Evolutionary conservation across 1,140 invertebrate species (phyloP).

Genomic region (Pentalonia nigronervosa): DNA sequence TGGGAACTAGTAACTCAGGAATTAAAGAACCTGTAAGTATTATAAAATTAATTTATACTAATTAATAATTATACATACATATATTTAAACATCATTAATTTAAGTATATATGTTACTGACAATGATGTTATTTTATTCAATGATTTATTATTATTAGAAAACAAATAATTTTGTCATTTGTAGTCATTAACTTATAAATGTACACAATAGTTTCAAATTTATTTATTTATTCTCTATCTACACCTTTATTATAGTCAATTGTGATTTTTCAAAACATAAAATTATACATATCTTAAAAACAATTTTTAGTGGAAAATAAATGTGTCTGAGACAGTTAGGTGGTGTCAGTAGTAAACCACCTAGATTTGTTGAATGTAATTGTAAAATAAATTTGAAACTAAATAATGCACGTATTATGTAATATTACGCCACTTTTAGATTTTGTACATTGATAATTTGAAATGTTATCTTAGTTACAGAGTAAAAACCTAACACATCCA

Average conservation of each 20-base stretch:
- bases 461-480: no score
- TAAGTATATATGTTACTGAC: neutral
- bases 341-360: no score
- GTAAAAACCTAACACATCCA: no score
- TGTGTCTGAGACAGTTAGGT: no score
- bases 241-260: neutral
- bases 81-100: neutral
- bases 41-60: neutral
- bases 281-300: no score
- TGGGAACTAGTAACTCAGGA: slow-evolving; percentile 73
- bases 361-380: no score
- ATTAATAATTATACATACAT: neutral
- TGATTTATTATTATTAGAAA: neutral
- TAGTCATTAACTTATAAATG: neutral
- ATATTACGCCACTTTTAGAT: no score
- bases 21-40: slow-evolving; percentile 80
- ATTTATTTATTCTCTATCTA: neutral
- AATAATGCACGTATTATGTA: no score
- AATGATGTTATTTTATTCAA: neutral
- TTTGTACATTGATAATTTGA: no score
- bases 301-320: no score
- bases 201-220: neutral
- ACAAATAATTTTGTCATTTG: neutral
- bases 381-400: no score
- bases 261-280: neutral